Evolutionary conservation across 2,113 vertebrate species (phyloP).

Genomic region (Zosterops pallidus): DNA sequence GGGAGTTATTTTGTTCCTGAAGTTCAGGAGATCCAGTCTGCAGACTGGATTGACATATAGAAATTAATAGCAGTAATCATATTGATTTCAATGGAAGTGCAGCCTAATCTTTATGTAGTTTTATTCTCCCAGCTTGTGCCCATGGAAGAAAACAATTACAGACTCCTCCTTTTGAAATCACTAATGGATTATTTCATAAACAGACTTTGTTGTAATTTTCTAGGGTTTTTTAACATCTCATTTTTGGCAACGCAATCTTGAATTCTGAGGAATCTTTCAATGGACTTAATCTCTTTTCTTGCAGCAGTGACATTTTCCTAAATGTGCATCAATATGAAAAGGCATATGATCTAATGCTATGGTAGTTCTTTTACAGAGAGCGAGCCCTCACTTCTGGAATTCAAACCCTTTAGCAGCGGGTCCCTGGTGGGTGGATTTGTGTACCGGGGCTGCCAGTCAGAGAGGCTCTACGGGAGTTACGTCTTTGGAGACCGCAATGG

Average conservation of each 20-base stretch:
- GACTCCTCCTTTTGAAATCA: background rate
- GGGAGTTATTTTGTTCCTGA: background rate
- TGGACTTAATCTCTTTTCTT: background rate
- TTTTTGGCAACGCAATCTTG: background rate
- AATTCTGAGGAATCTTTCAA: background rate
- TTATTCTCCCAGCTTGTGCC: background rate
- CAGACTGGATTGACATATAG: background rate
- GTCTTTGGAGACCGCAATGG: slow-evolving; percentile 94
- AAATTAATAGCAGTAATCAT: background rate
- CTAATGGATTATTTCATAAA: background rate
- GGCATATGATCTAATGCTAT: slow-evolving; percentile 61
- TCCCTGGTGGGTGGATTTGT: slow-evolving; percentile 92
- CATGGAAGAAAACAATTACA: background rate
- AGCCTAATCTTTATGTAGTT: background rate
- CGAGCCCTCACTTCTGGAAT: slow-evolving; percentile 91
- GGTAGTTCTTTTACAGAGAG: slow-evolving; percentile 84
- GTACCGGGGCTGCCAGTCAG: slow-evolving; percentile 96
- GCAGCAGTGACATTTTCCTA: background rate
- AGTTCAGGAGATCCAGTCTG: background rate
- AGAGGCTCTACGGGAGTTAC: slow-evolving; percentile 93
- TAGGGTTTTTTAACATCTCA: background rate
- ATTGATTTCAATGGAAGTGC: background rate
- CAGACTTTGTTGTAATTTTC: background rate
- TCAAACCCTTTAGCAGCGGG: slow-evolving; percentile 88
- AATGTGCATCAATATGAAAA: background rate